These are phyloP conservation scores for Galerucella nymphaeae DNA, from an alignment of 2,888 invertebrate genomes.

Conservation along the genomic window DNA sequence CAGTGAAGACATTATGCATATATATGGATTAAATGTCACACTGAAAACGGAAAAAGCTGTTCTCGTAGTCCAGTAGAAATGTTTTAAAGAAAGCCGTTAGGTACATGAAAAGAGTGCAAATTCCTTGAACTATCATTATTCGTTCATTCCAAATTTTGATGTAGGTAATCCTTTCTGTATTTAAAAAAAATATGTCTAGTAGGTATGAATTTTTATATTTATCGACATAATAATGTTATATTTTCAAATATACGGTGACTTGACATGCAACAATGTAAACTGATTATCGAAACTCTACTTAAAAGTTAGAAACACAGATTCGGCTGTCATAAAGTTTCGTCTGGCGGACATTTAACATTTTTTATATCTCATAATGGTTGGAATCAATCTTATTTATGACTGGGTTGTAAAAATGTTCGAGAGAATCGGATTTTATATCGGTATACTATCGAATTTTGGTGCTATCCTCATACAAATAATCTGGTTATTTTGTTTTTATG, in stretches of 20 bases:
- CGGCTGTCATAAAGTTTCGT: slow-evolving; percentile 23
- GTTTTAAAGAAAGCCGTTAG: no score
- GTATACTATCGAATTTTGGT: slow-evolving; percentile 20
- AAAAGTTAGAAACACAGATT: slow-evolving; percentile 16
- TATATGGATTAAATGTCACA: background rate
- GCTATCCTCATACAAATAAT: slow-evolving; percentile 2
- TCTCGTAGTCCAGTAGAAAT: no score
- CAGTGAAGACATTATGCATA: slow-evolving; percentile 4
- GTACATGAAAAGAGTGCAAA: no score
- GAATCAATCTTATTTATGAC: slow-evolving; percentile 29
- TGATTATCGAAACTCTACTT: slow-evolving; percentile 5
- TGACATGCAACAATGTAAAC: slow-evolving; percentile 13
- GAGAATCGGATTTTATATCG: slow-evolving; percentile 23
- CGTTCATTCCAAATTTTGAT: no score
- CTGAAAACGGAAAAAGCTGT: background rate
- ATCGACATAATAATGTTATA: no score
- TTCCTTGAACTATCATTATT: no score
- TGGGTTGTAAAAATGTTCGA: slow-evolving; percentile 22
- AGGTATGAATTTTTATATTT: no score
- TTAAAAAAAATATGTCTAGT: no score
- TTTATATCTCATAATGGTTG: slow-evolving; percentile 33
- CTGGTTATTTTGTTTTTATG: slow-evolving; percentile 5
- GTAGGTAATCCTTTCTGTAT: no score
- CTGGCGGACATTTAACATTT: slow-evolving; percentile 22
- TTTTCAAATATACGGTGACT: slow-evolving; percentile 5